A percentile compares a stretch with the other conserved stretches of the same genome.
Evolutionary conservation across 2,113 vertebrate genomes (phyloP).

Genomic region (Hypanus sabinus): DNA sequence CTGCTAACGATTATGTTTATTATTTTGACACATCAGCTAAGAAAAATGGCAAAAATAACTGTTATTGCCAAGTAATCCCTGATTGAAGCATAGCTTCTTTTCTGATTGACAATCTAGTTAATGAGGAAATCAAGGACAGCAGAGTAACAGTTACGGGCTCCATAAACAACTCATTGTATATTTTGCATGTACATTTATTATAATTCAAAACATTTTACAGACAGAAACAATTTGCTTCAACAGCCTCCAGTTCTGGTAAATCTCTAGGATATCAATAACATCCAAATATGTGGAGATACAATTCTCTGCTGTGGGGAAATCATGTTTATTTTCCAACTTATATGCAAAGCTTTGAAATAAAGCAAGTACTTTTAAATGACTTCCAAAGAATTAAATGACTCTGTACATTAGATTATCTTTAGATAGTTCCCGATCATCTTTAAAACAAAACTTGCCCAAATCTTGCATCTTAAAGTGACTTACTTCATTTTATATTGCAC

Average conservation of each 20-base stretch:
- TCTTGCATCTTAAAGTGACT: neutral
- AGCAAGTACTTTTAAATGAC: neutral
- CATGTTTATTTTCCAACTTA: neutral
- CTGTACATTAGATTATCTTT: neutral
- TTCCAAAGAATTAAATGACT: neutral
- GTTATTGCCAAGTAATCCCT: neutral
- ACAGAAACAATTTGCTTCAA: neutral
- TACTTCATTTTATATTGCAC: neutral
- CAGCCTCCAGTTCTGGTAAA: neutral
- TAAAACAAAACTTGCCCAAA: neutral
- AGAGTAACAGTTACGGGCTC: neutral
- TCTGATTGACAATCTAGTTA: neutral
- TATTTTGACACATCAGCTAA: neutral
- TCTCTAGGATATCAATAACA: neutral
- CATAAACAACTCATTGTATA: neutral
- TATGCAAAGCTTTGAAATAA: neutral
- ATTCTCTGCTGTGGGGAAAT: neutral
- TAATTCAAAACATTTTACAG: neutral
- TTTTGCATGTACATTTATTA: neutral
- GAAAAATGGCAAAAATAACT: neutral
- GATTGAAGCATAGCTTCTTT: neutral
- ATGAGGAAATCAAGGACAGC: neutral
- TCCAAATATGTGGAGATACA: neutral
- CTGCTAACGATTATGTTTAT: neutral
- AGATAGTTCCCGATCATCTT: neutral